These are phyloP conservation scores for Calycopis cecrops DNA, from an alignment of 1,140 invertebrate genomes.

Conservation along the genomic window DNA sequence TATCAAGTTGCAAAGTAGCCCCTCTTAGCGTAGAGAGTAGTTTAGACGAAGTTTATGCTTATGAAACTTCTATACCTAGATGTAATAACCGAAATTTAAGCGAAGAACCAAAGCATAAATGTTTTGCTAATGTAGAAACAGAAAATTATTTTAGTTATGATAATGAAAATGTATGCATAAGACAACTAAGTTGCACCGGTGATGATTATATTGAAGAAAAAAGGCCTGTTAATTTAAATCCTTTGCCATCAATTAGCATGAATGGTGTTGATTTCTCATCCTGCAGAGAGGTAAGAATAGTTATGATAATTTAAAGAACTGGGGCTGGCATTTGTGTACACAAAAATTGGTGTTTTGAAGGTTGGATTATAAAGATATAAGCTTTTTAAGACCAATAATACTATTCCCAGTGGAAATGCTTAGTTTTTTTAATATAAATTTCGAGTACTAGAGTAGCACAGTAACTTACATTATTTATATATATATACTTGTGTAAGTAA, in stretches of 20 bases:
- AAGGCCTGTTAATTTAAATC: conserved; percentile 29
- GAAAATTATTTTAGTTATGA: conserved; percentile 11
- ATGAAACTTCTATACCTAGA: conserved; percentile 35
- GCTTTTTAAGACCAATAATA: no score
- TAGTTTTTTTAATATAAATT: no score
- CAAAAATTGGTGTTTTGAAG: no score
- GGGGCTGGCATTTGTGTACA: no score
- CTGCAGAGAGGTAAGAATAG: conserved; percentile 51
- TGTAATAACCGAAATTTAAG: conserved; percentile 23
- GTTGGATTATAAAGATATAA: no score
- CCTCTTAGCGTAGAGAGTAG: conserved; percentile 42
- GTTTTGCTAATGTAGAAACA: no score
- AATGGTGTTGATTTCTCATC: conserved; percentile 57
- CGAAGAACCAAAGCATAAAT: conserved; percentile 21
- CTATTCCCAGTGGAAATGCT: no score
- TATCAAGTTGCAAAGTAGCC: conserved; percentile 54
- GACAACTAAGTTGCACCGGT: conserved; percentile 41
- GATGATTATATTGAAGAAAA: conserved; percentile 63
- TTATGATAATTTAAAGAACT: no score
- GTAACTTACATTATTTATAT: no score
- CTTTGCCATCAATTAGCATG: conserved; percentile 45
- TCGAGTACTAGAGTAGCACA: no score
- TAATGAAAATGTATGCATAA: conserved; percentile 11
- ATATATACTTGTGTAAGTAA: no score
- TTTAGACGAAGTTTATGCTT: conserved; percentile 46